Evolutionary conservation across 2,113 vertebrate genomes (phyloP).

Genomic region (Sturnus vulgaris): DNA sequence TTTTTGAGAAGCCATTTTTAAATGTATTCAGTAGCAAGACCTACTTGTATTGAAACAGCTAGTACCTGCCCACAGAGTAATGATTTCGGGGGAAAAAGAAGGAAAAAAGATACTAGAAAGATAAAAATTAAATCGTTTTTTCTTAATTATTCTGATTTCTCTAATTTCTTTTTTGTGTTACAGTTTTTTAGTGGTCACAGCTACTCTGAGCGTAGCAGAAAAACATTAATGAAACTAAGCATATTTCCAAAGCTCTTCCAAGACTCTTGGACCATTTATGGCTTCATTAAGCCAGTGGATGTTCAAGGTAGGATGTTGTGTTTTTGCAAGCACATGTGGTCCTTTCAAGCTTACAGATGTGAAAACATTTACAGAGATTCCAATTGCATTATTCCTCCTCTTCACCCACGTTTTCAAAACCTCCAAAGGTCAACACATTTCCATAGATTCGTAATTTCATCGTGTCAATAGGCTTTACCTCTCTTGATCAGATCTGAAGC

Average conservation of each 20-base stretch:
- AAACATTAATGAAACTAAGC: not conserved
- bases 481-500: not conserved
- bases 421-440: not conserved
- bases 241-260: not conserved
- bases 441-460: not conserved
- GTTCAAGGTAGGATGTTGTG: not conserved
- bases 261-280: not conserved
- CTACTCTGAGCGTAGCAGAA: not conserved
- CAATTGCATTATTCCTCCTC: not conserved
- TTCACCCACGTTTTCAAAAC: not conserved
- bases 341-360: not conserved
- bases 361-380: not conserved
- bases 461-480: not conserved
- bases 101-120: not conserved
- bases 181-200: not conserved
- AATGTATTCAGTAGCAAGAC: not conserved
- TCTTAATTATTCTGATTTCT: not conserved
- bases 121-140: not conserved
- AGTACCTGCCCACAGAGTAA: not conserved
- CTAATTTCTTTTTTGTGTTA: not conserved
- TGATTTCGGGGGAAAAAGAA: accelerated
- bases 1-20: not conserved
- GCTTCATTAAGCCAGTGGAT: not conserved
- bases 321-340: not conserved
- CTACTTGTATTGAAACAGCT: not conserved